Base-by-base conservation (phyloP, 2,888 invertebrate genomes). In the Panorpa germanica region DNA sequence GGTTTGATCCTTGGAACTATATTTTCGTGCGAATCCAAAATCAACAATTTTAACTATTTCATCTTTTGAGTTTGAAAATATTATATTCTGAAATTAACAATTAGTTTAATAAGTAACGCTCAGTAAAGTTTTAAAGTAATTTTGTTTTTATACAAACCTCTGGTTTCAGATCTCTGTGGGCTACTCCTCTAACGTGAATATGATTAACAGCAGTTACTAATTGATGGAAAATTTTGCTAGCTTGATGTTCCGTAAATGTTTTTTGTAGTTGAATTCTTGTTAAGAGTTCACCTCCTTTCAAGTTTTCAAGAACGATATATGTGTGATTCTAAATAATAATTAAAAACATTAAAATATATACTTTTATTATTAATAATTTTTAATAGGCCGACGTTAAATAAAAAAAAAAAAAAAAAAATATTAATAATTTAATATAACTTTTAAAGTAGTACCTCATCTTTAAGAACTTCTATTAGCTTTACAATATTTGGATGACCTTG, bases 111-210 rank as follows among this genome's bases (percentile, higher is more conserved):
- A 31, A 20, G 24, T 23, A 30, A 33, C 15, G 4, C 12, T 28
- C 21, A 31, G 17, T 13, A 31, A 6, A 29, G 7, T 9, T 9
- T 15, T 13, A 13, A 9, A 31, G 11, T 14, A 11, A 17, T 14
- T 9, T 4, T 30, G 5, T 11, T 5, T 7, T 17, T 4, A n/a
- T 11, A 29, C 40, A 41, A 41, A 76, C 82, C 67, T 91, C 95
- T 0, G 93, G 93, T 53, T 95, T 96, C 10, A 96, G 61, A 53
- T 95, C 95, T 17, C 93, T 59, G 50, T 96, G 95, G 31, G 88
- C 90, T 25, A 90, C 75, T 10, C 78, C 70, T 31, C 73, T 61
- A 13, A 65, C 59, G 56, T 93, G 93, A 69, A 95, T 76, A 50
- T 76, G 85, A 17, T 67, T 57, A 12, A 93, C 74, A 28, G 88